A percentile compares a stretch with the other conserved stretches of the same genome.
phyloP scores from a whole-genome alignment of 2,113 vertebrate genomes.

The Myxocyprinus asiaticus region DNA sequence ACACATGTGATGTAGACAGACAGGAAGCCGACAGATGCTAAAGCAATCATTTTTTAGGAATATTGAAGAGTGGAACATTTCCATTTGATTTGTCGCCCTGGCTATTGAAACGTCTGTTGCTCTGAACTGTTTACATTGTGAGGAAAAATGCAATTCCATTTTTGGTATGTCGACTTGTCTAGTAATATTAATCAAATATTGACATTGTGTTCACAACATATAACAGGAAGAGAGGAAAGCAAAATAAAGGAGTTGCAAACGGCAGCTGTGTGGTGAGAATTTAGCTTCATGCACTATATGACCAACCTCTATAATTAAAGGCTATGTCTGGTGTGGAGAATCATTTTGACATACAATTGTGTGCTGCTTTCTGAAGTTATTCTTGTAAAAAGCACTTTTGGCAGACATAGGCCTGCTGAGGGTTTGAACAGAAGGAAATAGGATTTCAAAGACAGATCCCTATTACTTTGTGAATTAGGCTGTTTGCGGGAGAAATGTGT shows the following conservation, averaged over 20 bases:
- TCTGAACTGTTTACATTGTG: slow-evolving; percentile 49
- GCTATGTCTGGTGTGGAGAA: slow-evolving; percentile 44
- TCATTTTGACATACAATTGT: slow-evolving; percentile 49
- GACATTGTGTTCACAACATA: slow-evolving; percentile 52
- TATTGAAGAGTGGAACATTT: slow-evolving; percentile 56
- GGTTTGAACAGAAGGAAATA: slow-evolving; percentile 52
- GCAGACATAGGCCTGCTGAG: slow-evolving; percentile 40
- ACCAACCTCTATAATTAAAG: slow-evolving; percentile 53
- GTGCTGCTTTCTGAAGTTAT: slow-evolving; percentile 58
- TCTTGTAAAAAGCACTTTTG: slow-evolving; percentile 41
- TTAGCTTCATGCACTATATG: slow-evolving; percentile 30
- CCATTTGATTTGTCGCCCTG: slow-evolving; percentile 60
- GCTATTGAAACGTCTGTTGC: slow-evolving; percentile 57
- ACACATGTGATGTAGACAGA: slow-evolving; percentile 44
- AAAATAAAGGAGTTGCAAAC: slow-evolving; percentile 37
- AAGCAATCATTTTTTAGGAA: slow-evolving; percentile 57
- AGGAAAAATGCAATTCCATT: slow-evolving; percentile 54
- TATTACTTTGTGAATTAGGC: slow-evolving; percentile 54
- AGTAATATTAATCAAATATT: slow-evolving; percentile 57
- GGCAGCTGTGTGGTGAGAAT: slow-evolving; percentile 27
- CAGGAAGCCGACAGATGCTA: slow-evolving; percentile 56
- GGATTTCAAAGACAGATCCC: slow-evolving; percentile 53
- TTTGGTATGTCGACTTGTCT: slow-evolving; percentile 51
- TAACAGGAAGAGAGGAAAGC: slow-evolving; percentile 42
- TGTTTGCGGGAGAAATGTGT: slow-evolving; percentile 55